Evolutionary conservation across 2,888 invertebrate genomes (phyloP), one percentile per base, ranked within the genome.

Genomic region (Caenorhabditis auriculariae): DNA sequence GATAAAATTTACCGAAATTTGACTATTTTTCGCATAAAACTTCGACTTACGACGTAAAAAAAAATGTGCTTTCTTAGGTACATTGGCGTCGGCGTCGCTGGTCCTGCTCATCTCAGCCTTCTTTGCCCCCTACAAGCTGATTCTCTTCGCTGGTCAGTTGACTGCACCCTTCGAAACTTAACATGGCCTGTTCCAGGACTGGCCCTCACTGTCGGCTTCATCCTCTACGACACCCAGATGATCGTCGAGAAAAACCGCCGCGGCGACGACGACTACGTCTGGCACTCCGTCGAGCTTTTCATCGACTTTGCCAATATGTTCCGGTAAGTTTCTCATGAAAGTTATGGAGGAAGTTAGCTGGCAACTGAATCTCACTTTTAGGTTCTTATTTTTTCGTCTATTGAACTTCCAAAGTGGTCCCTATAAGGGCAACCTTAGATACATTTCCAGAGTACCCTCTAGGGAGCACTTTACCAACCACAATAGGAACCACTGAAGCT

Each of bases 181-280:
- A 3, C 6, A 24, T 6, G 6, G 32, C 17, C 94, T 50, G 94
- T 95, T 83, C 83, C 91, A 70, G 94, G 94, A 62, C 86, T 96
- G 50, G 86, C 89, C 72, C 86, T 93, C 42, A 92, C 95, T 90
- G 93, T 93, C 82, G 93, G 89, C 56, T 96, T 95, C 84, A 89
- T 98, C 15, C 86, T 96, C 66, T 96, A 91, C 81, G 96, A 96
- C 84, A 98, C 96, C n/a, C 95, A 95, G 85, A 85, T 91, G 70
- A 71, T 76, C 50, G 69, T 61, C 37, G 78, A 77, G 54, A 78
- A 77, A 52, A 56, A 61, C 19, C 76, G 75, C 26, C 48, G 43
- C 27, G 56, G 57, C 23, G 61, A 58, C 24, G 43, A 61, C 82
- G 95, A 96, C 85, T 94, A 90, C 83, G 89, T 96, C 69, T 84